Percentiles rank a stretch among this genome's conserved stretches.
Evolutionary conservation across 1,140 invertebrate genomes (phyloP).

Genomic region (Copidosoma floridanum): DNA sequence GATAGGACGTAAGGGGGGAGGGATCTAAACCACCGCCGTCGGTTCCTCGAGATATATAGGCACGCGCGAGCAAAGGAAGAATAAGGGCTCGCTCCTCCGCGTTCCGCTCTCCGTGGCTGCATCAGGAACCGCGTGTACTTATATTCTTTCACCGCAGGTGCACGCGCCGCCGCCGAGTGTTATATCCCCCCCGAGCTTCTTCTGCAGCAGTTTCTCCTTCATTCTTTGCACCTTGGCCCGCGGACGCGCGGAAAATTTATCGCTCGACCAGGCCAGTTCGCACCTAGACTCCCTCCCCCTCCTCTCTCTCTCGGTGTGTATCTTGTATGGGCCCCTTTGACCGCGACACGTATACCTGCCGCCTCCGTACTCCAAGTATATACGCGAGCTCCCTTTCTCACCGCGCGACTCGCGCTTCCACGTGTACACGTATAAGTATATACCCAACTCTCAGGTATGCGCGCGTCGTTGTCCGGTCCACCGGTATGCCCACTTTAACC

Average conservation of each 20-base stretch:
- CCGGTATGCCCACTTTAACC: slow-evolving; percentile 1
- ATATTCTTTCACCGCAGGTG: slow-evolving; percentile 10
- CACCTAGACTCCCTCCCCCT: background rate
- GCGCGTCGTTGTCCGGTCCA: too few relatives aligned
- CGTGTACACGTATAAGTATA: background rate
- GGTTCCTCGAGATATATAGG: background rate
- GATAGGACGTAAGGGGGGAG: too few relatives aligned
- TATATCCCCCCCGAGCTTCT: background rate
- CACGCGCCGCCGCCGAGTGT: background rate
- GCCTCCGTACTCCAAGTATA: too few relatives aligned
- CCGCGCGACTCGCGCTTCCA: too few relatives aligned
- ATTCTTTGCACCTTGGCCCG: background rate
- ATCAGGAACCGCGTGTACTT: too few relatives aligned
- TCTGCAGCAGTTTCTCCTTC: background rate
- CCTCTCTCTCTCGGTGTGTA: slow-evolving; percentile 2
- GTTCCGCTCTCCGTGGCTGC: too few relatives aligned
- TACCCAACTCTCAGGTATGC: slow-evolving; percentile 1
- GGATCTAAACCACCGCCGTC: slow-evolving; percentile 6
- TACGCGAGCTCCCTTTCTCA: background rate
- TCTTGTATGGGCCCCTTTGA: too few relatives aligned
- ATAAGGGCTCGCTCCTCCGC: too few relatives aligned
- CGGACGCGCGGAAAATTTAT: background rate
- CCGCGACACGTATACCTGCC: too few relatives aligned
- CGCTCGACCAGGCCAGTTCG: too few relatives aligned
- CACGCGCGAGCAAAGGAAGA: too few relatives aligned